phyloP scores from a whole-genome alignment of 2,888 invertebrate species.

The Pocota personata region DNA sequence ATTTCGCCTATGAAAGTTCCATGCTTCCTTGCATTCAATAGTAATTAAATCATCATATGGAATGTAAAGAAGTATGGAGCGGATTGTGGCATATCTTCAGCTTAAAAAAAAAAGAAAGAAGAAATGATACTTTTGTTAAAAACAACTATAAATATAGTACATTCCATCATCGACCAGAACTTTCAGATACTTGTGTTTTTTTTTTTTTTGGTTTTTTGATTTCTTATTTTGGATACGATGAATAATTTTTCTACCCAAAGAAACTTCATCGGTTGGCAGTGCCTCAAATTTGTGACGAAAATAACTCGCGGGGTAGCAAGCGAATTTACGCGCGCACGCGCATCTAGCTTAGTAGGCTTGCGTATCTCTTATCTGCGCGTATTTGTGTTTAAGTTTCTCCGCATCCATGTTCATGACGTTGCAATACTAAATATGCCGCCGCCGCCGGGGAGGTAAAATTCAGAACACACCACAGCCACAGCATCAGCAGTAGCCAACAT shows the following conservation, averaged over 20 bases:
- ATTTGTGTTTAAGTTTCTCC: conserved; percentile 6
- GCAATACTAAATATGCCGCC: conserved; percentile 24
- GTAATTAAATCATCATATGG: conserved; percentile 82
- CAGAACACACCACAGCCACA: not conserved
- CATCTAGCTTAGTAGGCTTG: conserved; percentile 16
- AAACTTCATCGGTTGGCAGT: conserved; percentile 30
- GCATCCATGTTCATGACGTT: conserved; percentile 26
- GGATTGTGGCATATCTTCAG: conserved; percentile 79
- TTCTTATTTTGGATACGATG: conserved; percentile 56
- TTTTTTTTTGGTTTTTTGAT: not conserved
- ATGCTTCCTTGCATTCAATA: conserved; percentile 84
- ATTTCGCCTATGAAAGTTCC: conserved; percentile 81
- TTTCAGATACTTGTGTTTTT: conserved; percentile 7
- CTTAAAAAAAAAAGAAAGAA: not conserved
- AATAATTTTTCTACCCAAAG: conserved; percentile 29
- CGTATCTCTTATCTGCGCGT: not conserved
- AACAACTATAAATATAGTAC: conserved; percentile 24
- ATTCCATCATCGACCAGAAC: conserved; percentile 39
- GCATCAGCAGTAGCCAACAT: conserved; percentile 36
- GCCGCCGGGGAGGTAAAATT: conserved; percentile 36
- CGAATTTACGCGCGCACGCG: conserved; percentile 22
- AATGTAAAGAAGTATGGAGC: conserved; percentile 84
- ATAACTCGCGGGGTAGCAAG: conserved; percentile 31
- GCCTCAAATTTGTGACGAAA: conserved; percentile 56
- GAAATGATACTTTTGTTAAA: not conserved